These are phyloP conservation scores for Cetonia aurata DNA, from an alignment of 2,888 invertebrate species.

Conservation along the genomic window DNA sequence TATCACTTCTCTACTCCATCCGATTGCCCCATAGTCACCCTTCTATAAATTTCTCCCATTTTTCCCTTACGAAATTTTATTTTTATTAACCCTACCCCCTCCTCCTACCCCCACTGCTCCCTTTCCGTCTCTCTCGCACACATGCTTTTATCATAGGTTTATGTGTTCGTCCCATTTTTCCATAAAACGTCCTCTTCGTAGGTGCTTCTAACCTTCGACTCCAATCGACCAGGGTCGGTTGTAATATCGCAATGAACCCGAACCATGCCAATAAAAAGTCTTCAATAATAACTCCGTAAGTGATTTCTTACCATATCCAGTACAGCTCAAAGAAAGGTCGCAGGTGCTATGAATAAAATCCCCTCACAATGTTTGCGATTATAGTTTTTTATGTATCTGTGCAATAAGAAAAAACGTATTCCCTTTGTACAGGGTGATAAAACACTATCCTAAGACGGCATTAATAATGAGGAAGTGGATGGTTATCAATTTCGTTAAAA, in stretches of 20 bases:
- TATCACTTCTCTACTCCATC: conserved; percentile 29
- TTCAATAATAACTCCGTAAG: neutral
- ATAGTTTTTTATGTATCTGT: no score
- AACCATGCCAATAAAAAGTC: neutral
- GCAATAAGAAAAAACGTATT: no score
- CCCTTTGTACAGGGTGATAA: no score
- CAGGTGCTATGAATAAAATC: neutral
- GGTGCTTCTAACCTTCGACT: neutral
- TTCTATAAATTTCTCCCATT: conserved; percentile 16
- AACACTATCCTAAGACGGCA: no score
- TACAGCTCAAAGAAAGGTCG: neutral
- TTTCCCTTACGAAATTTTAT: conserved; percentile 9
- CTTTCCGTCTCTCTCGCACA: neutral
- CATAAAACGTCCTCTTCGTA: neutral
- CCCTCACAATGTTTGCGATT: no score
- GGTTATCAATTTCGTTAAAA: no score
- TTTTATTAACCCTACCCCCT: conserved; percentile 1
- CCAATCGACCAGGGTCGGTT: neutral
- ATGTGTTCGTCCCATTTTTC: neutral
- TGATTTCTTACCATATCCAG: neutral
- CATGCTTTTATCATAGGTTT: conserved; percentile 5
- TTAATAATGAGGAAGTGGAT: no score
- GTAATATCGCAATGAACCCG: neutral
- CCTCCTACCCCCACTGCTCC: no score
- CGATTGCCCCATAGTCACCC: conserved; percentile 22